Base-by-base conservation (phyloP, 2,797 vertebrate species). In the Dendrocincla tyrannina region DNA sequence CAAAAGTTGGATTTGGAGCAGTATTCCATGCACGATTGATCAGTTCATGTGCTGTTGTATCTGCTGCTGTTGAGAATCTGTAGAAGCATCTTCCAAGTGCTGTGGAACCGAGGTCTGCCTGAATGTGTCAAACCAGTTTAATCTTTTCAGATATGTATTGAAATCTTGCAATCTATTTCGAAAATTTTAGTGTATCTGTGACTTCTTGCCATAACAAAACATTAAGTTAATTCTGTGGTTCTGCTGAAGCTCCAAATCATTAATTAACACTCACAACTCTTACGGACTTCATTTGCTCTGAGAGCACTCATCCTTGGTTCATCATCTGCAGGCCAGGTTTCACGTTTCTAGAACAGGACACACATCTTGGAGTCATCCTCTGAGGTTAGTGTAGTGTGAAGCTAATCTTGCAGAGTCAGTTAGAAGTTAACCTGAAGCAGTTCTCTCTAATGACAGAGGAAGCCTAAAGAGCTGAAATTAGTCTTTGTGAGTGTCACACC, bases 371-470 rank as follows among this genome's bases (percentile, higher is more conserved):
- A 91, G 59, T 73, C 47, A 11, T 47, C 44, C 52, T 62, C 12
- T 33, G 11, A 72, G 30, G 25, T 35, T 80, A 37, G 17, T 9
- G 20, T 33, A 37, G 23, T n/a, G 55, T 47, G 81, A 80, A 91
- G 58, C 33, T 70, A 9, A 52, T 78, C 74, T 56, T 81, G 69
- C 60, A 59, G 50, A 72, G 32, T 62, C 59, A 39, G 35, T 85
- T 33, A 89, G 78, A 87, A 92, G 63, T 37, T 94, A 50, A 67
- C 79, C 56, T 67, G 67, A 82, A 92, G 78, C 55, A 91, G 33
- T 64, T 56, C 17, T 67, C 33, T 66, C 50, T 94, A 87, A 25
- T 73, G 89, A 23, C 17, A 82, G 70, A 82, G 86, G 78, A 91
- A 85, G 39, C 59, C 46, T 76, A 11, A 82, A 62, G 47, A 82